A percentile compares a stretch with the other conserved stretches of the same genome.
phyloP scores from a whole-genome alignment of 2,113 vertebrate genomes.

The Varanus komodoensis region DNA sequence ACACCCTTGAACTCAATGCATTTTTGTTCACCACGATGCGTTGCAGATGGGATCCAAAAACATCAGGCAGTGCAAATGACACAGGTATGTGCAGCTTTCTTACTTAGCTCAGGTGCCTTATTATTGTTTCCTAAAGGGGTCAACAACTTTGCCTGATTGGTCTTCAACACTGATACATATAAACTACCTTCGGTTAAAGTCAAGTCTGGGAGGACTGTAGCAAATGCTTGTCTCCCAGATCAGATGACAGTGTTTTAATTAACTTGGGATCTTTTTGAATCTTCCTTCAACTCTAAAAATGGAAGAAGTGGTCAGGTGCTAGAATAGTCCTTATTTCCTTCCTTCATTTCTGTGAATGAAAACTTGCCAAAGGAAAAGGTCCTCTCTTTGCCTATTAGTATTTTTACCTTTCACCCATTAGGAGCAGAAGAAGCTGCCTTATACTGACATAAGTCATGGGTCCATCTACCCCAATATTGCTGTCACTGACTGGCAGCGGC shows the following conservation, averaged over 20 bases:
- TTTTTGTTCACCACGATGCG: background rate
- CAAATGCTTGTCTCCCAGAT: background rate
- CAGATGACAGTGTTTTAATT: background rate
- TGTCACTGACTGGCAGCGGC: too few species aligned
- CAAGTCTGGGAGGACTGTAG: background rate
- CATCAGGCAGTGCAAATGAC: background rate
- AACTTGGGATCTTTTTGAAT: background rate
- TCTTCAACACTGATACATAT: background rate
- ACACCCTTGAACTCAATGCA: background rate
- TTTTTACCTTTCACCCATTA: too few species aligned
- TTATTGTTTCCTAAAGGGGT: background rate
- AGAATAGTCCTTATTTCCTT: background rate
- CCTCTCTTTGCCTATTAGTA: too few species aligned
- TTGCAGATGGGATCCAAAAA: background rate
- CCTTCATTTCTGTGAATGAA: background rate
- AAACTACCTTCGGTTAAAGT: background rate
- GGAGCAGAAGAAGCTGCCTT: too few species aligned
- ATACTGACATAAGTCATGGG: too few species aligned
- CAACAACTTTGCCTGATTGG: background rate
- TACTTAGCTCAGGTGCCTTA: background rate
- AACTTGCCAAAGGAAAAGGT: too few species aligned
- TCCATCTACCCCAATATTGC: too few species aligned
- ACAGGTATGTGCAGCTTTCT: background rate
- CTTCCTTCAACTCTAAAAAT: background rate
- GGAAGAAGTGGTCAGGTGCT: background rate